Evolutionary conservation across 2,113 vertebrate species (phyloP), one percentile per base, ranked within the genome.

Genomic region (Turdus rufiventris): DNA sequence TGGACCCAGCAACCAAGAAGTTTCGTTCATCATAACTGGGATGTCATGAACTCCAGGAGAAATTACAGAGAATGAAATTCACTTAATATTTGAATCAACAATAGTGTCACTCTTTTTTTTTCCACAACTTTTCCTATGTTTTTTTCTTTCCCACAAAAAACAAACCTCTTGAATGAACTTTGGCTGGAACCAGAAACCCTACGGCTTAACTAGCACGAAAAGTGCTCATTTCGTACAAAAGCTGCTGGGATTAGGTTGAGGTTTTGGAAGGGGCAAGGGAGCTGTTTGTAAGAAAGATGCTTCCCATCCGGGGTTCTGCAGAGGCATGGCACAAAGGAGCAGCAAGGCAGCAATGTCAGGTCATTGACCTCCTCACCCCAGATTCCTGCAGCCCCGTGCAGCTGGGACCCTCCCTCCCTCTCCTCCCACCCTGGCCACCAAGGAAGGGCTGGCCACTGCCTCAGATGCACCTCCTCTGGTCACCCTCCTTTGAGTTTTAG

Each of bases 341-440:
- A 77, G 40, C 8, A 6, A 9, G 63, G 76, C 86, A 62, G 83
- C 18, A 14, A n/a, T 84, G 84, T 61, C 11, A 10, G 77, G 72
- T 85, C 84, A 75, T 95, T 97, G 85, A 96, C 96, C 95, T 96
- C 63, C 76, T 96, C 94, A 96, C 95, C 94, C 80, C 14, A 4
- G 91, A 97, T 92, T 96, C 94, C 94, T 83, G 38, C 5, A 2
- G 66, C 58, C 77, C 60, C 2, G 0, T 3, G 10, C 87, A 95
- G 97, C 94, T 96, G 94, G 60, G 54, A 83, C 20, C 17, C 4
- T 28, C 50, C 38, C 43, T 83, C 81, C 50, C 57, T 94, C 68
- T 24, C 45, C 68, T 76, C 31, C 63, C 47, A 65, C 10, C 42
- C 54, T 3, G 10, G 75, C 67, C 75, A 78, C 85, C 56, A 58